Evolutionary conservation across 1,140 invertebrate species (phyloP).

Genomic region (Aplysia californica): DNA sequence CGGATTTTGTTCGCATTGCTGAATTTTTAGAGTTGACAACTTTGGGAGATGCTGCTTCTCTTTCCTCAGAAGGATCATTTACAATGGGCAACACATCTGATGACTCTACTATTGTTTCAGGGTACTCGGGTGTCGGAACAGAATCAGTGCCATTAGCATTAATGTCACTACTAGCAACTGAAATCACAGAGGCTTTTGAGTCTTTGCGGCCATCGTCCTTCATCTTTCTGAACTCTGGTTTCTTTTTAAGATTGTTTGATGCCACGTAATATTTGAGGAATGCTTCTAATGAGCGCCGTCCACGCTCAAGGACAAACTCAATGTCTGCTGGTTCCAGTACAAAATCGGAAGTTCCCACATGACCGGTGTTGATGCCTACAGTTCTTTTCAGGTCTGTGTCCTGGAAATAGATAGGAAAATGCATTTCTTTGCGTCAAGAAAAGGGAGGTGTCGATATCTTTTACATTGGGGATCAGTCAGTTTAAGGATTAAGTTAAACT

Average conservation of each 20-base stretch:
- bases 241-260: slow-evolving; percentile 19
- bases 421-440: neutral
- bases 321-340: slow-evolving; percentile 54
- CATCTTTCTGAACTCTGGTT: neutral
- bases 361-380: slow-evolving; percentile 63
- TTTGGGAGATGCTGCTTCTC: too few relatives aligned
- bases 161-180: too few relatives aligned
- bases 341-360: slow-evolving; percentile 63
- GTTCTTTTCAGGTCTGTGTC: slow-evolving; percentile 56
- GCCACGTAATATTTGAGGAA: slow-evolving; percentile 39
- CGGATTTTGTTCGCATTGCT: neutral
- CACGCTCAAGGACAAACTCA: slow-evolving; percentile 49
- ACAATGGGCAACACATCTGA: too few relatives aligned
- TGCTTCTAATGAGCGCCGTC: slow-evolving; percentile 28
- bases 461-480: too few relatives aligned
- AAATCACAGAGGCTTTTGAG: slow-evolving; percentile 20
- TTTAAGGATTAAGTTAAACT: too few relatives aligned
- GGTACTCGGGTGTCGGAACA: too few relatives aligned
- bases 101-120: too few relatives aligned
- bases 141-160: too few relatives aligned
- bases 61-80: too few relatives aligned
- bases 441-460: too few relatives aligned
- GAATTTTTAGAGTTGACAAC: neutral
- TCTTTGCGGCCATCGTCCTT: neutral
- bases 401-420: slow-evolving; percentile 14